A percentile compares a stretch with the other conserved stretches of the same genome.
Conservation (phyloP, 2,113 vertebrate species). For the Connochaetes taurinus region DNA sequence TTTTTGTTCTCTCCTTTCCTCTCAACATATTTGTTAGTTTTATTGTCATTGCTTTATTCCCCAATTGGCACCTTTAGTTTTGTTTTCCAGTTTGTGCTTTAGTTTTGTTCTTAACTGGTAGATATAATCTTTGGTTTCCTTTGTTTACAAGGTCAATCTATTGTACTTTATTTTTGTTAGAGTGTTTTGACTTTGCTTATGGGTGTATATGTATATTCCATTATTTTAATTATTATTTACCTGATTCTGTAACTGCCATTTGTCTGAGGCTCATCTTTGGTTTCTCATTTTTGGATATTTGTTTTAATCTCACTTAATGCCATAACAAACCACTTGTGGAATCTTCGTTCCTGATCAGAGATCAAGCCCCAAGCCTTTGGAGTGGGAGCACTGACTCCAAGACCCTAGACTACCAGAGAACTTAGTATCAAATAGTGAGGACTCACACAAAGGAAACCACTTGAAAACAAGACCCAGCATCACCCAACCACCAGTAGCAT, state of each 20-base stretch:
- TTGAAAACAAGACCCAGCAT: neutral
- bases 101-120: neutral
- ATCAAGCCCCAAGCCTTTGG: neutral
- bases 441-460: neutral
- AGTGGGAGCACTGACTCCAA: neutral
- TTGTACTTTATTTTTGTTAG: neutral
- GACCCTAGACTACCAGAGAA: neutral
- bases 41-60: neutral
- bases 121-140: neutral
- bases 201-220: neutral
- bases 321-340: neutral
- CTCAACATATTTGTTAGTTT: neutral
- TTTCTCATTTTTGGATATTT: neutral
- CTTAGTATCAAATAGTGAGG: neutral
- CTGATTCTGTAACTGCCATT: neutral
- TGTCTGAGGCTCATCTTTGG: neutral
- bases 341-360: neutral
- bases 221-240: neutral
- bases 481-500: neutral
- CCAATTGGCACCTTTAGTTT: neutral
- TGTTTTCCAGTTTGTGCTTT: neutral
- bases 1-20: neutral
- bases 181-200: neutral
- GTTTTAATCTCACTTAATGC: neutral
- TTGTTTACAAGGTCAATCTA: neutral